Base-by-base conservation (phyloP, 2,888 invertebrate genomes). In the Caenorhabditis wallacei region DNA sequence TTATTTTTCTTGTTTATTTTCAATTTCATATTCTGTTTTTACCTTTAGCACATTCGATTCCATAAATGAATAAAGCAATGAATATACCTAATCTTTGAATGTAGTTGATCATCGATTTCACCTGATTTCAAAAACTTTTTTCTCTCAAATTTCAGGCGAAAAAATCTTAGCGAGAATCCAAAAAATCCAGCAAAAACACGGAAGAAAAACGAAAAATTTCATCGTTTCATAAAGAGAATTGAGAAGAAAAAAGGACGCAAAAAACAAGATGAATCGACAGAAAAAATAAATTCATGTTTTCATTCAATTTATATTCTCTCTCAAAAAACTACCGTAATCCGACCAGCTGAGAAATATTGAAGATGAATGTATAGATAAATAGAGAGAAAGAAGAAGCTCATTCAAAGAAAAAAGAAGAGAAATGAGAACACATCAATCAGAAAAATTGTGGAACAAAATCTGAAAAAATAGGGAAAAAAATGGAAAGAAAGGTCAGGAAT, bases 251-350 rank as follows among this genome's bases (percentile, higher is more conserved):
- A 13, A 51, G 20, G 16, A 16, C 35, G n/a, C n/a, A 51, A 46
- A 48, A 66, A 66, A 66, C 37, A 53, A 66, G 66, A 66, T 66
- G 18, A 53, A 66, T 66, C 35, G 64, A 46, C n/a, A 46, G 30
- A 48, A n/a, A 18, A 48, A 48, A 48, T 4, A n/a, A 64, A 66
- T 53, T 18, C 22, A 53, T 37, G 46, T 43, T 56, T 56, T 66
- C 35, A 22, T 66, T 66, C 63, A 46, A 63, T 63, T 63, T 26
- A 26, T 59, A 20, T 16, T 57, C 57, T 37, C 57, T n/a, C 43
- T 13, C 5, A 13, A 10, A 10, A 18, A 66, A 53, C 53, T 66
- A 66, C 66, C 24, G 66, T 66, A 66, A 66, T 37, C 66, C 53
- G 30, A 16, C 18, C 51, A 64, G 22, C 26, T 37, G 53, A 24